phyloP scores from a whole-genome alignment of 2,888 invertebrate genomes.

The Leucophora obtusa region DNA sequence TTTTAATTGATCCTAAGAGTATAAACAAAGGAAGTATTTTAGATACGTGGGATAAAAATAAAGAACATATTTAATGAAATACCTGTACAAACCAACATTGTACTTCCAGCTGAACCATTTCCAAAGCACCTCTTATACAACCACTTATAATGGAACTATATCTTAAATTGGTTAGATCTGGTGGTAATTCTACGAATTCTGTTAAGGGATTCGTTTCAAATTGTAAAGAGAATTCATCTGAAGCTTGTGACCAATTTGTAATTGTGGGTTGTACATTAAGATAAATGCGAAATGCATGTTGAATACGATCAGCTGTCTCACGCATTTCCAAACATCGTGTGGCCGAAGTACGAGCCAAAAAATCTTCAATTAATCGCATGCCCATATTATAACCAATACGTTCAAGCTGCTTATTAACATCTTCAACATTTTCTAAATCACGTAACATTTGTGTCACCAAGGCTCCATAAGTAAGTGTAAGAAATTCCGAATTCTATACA shows the following conservation, averaged over 20 bases:
- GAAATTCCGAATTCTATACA: constrained; percentile 93
- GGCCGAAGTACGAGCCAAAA: constrained; percentile 92
- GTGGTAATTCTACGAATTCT: constrained; percentile 97
- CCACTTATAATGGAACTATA: constrained; percentile 97
- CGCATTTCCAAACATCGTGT: constrained; percentile 96
- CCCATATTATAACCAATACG: constrained; percentile 99
- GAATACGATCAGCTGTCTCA: constrained; percentile 97
- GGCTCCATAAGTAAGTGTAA: constrained; percentile 98
- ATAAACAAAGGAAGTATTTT: constrained; percentile 2
- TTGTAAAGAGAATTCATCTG: constrained; percentile 97
- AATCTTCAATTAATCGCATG: constrained; percentile 97
- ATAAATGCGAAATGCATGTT: constrained; percentile 88
- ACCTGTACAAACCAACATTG: constrained; percentile 94
- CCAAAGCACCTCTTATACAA: constrained; percentile 93
- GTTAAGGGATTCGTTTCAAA: constrained; percentile 97
- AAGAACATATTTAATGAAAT: constrained; percentile 48
- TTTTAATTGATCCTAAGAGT: constrained; percentile 92
- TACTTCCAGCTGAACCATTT: constrained; percentile 99
- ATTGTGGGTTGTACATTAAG: constrained; percentile 95
- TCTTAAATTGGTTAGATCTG: constrained; percentile 88
- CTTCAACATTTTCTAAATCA: constrained; percentile 97
- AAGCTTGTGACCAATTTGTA: constrained; percentile 95
- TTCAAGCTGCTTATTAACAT: constrained; percentile 98
- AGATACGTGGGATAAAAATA: not conserved
- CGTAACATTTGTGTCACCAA: constrained; percentile 97